Base-by-base conservation (phyloP, 2,797 vertebrate species). In the Rallus crepitans region DNA sequence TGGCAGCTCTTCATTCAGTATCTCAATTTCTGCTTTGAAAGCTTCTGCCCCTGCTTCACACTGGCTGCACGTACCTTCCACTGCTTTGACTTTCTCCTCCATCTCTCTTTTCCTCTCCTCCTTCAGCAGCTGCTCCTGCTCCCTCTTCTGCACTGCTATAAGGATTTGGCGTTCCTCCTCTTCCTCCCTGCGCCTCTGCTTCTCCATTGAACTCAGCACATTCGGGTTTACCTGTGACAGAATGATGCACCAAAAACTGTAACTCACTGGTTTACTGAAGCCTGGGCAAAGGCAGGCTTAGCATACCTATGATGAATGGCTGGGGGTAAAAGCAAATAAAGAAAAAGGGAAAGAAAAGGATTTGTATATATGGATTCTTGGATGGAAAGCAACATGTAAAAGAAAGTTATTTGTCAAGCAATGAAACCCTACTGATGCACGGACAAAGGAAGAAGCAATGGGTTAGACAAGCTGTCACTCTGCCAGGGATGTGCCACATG, bases 31-130 rank as follows among this genome's bases (percentile, higher is more conserved):
- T 12, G 27, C 18, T 89, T 89, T 71, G 65, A 87, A 72, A 64
- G 6, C 20, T 78, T 82, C 63, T 27, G 39, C 11, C 48, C 3
- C 56, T 64, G n/a, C 56, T 91, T 73, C 73, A 69, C 7, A 13
- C 37, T 20, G 53, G n/a, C 27, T 3, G 1, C 45, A 93, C 65
- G 1, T 97, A 99, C 99, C 99, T 98, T 99, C 99, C 48, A 99
- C 99, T 11, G 99, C 99, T 98, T 99, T 99, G 90, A 99, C 98
- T 92, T 98, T 99, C 89, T 99, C 99, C 85, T 98, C 98, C 98
- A 99, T 98, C 86, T 99, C 99, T 79, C 98, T 97, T 90, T 99
- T 99, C 23, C 98, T 98, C 93, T 99, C 99, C 69, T 99, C 99
- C 95, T 99, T 99, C 33, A 98, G 97, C 83, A 99, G 97, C 90